Conservation (phyloP, 53 echinoderm and acorn worm species). For the Antedon mediterranea region DNA sequence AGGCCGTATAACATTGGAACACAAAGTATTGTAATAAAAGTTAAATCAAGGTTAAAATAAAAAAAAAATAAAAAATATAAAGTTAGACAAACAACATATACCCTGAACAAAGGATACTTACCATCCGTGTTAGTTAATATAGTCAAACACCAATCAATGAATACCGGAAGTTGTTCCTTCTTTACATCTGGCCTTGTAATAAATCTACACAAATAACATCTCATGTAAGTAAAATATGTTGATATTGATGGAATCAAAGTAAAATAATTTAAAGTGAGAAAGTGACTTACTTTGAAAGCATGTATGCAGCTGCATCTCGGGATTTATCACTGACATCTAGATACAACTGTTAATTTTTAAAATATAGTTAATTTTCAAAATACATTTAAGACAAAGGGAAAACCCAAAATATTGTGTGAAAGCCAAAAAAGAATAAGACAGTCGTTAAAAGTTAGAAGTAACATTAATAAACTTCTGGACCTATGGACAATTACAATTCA, state of each 20-base stretch:
- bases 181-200: constrained; percentile 89
- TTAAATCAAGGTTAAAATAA: no score
- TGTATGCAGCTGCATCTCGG: constrained; percentile 69
- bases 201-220: constrained; percentile 32
- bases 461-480: no score
- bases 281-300: constrained; percentile 90
- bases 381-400: no score
- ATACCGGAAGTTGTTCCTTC: constrained; percentile 53
- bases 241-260: no score
- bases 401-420: not conserved
- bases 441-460: no score
- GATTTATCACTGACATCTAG: constrained; percentile 62
- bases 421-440: not conserved
- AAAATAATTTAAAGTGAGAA: no score
- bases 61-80: not conserved
- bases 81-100: not conserved
- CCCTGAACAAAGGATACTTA: constrained; percentile 5
- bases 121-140: constrained; percentile 20
- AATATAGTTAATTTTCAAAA: no score
- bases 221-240: no score
- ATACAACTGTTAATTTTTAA: constrained; percentile 48
- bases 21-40: no score
- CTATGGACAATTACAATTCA: no score
- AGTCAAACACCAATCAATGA: constrained; percentile 75
- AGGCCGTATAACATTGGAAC: no score